These are phyloP conservation scores for Hypsibius dujardini DNA, from an alignment of 1,140 invertebrate species.

Conservation along the genomic window DNA sequence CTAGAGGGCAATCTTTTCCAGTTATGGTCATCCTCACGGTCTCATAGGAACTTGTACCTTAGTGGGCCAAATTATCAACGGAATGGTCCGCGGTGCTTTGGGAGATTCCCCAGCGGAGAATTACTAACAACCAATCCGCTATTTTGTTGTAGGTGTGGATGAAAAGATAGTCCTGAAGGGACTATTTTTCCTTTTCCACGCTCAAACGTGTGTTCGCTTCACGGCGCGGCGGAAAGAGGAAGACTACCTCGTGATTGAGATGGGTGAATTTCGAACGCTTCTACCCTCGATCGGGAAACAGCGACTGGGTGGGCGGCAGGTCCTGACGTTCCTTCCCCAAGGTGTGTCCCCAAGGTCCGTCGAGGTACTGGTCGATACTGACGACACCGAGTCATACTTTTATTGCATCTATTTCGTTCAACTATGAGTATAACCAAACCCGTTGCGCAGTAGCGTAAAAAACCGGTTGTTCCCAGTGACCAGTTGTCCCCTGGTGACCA, in stretches of 20 bases:
- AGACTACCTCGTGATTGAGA: background rate
- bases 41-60: too few relatives aligned
- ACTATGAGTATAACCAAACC: too few relatives aligned
- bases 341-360: too few relatives aligned
- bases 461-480: too few relatives aligned
- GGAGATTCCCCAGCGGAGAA: background rate
- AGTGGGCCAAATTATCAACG: too few relatives aligned
- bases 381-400: background rate
- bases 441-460: too few relatives aligned
- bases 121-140: background rate
- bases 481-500: too few relatives aligned
- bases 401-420: background rate
- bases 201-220: conserved; percentile 5
- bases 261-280: background rate
- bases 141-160: background rate
- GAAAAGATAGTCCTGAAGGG: background rate
- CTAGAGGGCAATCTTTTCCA: too few relatives aligned
- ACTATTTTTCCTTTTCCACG: background rate
- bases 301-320: background rate
- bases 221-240: background rate
- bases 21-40: too few relatives aligned
- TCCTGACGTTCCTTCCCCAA: background rate
- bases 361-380: background rate
- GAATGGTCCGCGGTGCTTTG: too few relatives aligned
- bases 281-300: background rate